Evolutionary conservation across 2,888 invertebrate genomes (phyloP), one percentile per base, ranked within the genome.

Genomic region (Ophion slaviceki): DNA sequence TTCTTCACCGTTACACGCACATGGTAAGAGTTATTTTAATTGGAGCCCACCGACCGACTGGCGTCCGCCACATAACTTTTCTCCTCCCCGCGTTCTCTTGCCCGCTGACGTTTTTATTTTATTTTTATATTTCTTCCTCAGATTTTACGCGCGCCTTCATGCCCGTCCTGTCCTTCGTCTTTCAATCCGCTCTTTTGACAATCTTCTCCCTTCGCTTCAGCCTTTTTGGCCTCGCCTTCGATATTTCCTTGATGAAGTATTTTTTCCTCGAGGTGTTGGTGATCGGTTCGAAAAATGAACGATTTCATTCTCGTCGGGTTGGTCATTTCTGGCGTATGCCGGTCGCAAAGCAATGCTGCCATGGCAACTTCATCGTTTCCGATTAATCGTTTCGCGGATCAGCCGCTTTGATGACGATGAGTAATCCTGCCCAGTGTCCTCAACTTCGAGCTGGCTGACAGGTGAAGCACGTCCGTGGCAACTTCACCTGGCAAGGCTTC

Each of bases 11-110:
- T 88, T 88, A 88, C 87, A 87, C 87, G 87, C 89, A 87, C 87
- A 89, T 87, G 88, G 84, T 87, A 86, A 82, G 83, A 88, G 88
- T 87, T 88, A 88, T 88, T 89, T 89, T 89, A 89, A 89, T 89
- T 89, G 88, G 88, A 84, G 86, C 84, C 85, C 81, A 84, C 86
- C 85, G 84, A 84, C 76, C 68, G 76, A 40, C 40, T 74, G 85
- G 82, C 80, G 86, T 70, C 82, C 79, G 82, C 88, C 86, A 88
- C 85, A 86, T 66, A 71, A 85, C 84, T 81, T 84, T 80, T 81
- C 79, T 77, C 80, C 76, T 64, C 80, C 64, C 77, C 68, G 82
- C 78, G 70, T 83, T 75, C 64, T 81, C 76, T 82, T 79, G 81
- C 76, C 81, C 45, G 17, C 5, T 86, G 80, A 87, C 79, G 75